phyloP scores from a whole-genome alignment of 2,888 invertebrate species.

The Andrena marginata region DNA sequence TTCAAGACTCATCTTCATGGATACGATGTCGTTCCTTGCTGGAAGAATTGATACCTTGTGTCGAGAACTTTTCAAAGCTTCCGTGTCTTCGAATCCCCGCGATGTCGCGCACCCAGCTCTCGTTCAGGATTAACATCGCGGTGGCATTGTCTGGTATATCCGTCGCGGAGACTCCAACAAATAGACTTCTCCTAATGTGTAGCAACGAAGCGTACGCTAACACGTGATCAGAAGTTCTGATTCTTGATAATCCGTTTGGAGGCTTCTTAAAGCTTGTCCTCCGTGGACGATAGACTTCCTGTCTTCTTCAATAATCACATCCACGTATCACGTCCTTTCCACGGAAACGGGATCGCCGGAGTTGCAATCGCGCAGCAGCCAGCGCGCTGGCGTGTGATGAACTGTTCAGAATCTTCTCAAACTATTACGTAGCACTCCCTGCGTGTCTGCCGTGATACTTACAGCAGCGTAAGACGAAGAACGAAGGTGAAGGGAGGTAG shows the following conservation, averaged over 20 bases:
- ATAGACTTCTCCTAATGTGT: too few relatives aligned
- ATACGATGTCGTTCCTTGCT: neutral
- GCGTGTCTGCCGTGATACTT: neutral
- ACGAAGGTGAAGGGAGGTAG: neutral
- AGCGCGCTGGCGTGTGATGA: neutral
- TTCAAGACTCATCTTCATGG: neutral
- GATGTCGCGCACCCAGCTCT: neutral
- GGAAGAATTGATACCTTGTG: neutral
- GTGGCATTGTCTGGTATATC: neutral
- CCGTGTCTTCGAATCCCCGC: neutral
- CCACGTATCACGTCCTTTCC: too few relatives aligned
- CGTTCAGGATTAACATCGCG: neutral
- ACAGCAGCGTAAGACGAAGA: neutral
- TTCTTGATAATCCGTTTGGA: slow-evolving; percentile 5
- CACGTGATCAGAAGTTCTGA: neutral
- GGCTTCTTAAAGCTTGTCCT: neutral
- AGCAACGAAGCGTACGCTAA: neutral
- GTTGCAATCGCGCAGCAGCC: neutral
- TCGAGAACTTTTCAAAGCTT: neutral
- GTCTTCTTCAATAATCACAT: too few relatives aligned
- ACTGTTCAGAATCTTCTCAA: neutral
- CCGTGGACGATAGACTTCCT: neutral
- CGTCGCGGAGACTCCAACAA: too few relatives aligned
- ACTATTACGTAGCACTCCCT: neutral
- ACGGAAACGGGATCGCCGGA: neutral